phyloP scores from a whole-genome alignment of 2,113 vertebrate species.

The Manacus vitellinus region DNA sequence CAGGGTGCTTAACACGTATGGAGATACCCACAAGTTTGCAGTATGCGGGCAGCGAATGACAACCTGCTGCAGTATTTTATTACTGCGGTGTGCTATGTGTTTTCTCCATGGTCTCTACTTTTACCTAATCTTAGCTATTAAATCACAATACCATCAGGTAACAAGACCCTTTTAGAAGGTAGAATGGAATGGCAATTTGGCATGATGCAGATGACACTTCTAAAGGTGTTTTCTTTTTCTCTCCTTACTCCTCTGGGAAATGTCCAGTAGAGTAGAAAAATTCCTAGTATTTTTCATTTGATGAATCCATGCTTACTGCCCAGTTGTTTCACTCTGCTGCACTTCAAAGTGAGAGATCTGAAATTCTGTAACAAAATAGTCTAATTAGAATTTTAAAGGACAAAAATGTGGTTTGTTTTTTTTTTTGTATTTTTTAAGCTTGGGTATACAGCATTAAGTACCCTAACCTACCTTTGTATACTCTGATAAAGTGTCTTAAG shows the following conservation, averaged over 20 bases:
- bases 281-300: neutral
- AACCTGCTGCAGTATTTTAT: conserved; percentile 21
- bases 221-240: conserved; percentile 2
- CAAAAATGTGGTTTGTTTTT: neutral
- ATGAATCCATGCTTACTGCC: neutral
- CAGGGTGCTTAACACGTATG: neutral
- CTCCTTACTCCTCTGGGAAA: neutral
- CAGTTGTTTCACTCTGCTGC: neutral
- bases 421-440: neutral
- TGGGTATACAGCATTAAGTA: neutral
- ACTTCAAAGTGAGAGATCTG: neutral
- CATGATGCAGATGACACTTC: neutral
- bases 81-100: neutral
- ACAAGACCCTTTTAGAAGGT: neutral
- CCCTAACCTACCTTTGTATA: neutral
- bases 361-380: neutral
- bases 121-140: conserved; percentile 16
- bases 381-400: neutral
- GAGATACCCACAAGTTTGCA: neutral
- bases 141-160: neutral
- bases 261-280: neutral
- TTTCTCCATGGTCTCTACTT: conserved; percentile 20
- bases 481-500: neutral
- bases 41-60: conserved; percentile 21
- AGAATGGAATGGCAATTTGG: neutral